Evolutionary conservation across 2,888 invertebrate genomes (phyloP).

Genomic region (Diplazon laetatorius): DNA sequence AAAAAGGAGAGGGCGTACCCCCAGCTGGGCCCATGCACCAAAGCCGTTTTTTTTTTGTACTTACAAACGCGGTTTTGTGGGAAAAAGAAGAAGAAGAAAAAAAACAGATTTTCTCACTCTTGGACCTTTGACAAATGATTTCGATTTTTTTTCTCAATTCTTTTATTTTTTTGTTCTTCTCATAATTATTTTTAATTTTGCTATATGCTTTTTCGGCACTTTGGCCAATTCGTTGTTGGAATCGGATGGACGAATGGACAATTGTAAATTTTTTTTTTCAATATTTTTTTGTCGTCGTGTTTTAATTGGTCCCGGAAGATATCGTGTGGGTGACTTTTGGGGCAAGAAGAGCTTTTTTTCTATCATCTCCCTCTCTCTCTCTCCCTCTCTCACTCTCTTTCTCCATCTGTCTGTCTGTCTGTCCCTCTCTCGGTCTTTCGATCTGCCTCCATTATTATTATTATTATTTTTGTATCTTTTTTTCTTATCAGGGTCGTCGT

Average conservation of each 20-base stretch:
- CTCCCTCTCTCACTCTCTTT: conserved; percentile 46
- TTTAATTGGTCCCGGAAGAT: conserved; percentile 62
- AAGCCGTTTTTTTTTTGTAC: conserved; percentile 79
- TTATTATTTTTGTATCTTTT: too few relatives aligned
- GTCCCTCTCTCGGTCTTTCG: conserved; percentile 44
- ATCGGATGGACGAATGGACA: conserved; percentile 38
- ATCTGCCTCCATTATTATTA: conserved; percentile 50
- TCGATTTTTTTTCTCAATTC: conserved; percentile 38
- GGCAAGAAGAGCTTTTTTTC: conserved; percentile 47
- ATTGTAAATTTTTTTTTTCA: too few relatives aligned
- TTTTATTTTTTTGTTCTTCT: conserved; percentile 42
- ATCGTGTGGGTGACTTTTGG: conserved; percentile 41
- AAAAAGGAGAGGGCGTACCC: conserved; percentile 53
- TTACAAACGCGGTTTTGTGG: conserved; percentile 78
- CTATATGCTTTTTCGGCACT: conserved; percentile 25
- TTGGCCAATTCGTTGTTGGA: conserved; percentile 46
- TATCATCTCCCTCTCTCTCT: conserved; percentile 13
- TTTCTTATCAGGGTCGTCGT: conserved; percentile 56
- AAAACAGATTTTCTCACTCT: conserved; percentile 65
- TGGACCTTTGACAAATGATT: conserved; percentile 48
- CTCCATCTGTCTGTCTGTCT: conserved; percentile 50
- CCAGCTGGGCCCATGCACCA: conserved; percentile 77
- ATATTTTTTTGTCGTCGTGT: conserved; percentile 45
- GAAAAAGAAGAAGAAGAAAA: too few relatives aligned
- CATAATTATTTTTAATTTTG: too few relatives aligned